Evolutionary conservation across 2,888 invertebrate species (phyloP).

Genomic region (Drosophila birchii): DNA sequence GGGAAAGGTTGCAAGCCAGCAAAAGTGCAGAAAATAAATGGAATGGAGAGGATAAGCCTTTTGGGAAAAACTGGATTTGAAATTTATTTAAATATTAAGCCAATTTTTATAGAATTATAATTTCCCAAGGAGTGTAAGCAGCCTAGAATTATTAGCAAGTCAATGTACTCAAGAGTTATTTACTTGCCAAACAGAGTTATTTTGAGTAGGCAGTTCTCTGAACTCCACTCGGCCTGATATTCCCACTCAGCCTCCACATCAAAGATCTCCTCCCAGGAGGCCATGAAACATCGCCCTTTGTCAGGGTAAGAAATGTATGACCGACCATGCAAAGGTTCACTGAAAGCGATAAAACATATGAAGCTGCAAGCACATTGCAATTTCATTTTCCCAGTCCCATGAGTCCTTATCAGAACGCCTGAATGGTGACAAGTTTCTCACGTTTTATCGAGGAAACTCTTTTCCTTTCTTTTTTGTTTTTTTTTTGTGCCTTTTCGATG

Average conservation of each 20-base stretch:
- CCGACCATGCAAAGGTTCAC: conserved; percentile 64
- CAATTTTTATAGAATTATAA: background rate
- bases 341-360: conserved; percentile 66
- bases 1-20: background rate
- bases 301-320: conserved; percentile 52
- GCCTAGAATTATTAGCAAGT: background rate
- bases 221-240: conserved; percentile 10
- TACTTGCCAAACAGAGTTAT: background rate
- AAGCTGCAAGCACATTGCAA: conserved; percentile 59
- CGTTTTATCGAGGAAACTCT: conserved; percentile 52
- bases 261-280: conserved; percentile 22
- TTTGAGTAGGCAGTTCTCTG: conserved; percentile 12
- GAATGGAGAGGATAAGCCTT: background rate
- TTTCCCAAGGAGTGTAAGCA: background rate
- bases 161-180: conserved; percentile 4
- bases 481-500: background rate
- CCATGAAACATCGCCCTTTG: conserved; percentile 41
- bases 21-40: background rate
- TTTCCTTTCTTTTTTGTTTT: conserved; percentile 11
- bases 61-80: background rate
- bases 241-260: background rate
- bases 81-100: background rate
- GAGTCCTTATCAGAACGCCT: conserved; percentile 41
- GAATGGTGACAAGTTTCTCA: conserved; percentile 54
- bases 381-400: conserved; percentile 40